Evolutionary conservation across 2,797 vertebrate genomes (phyloP), one percentile per base, ranked within the genome.

Genomic region (Semaprochilodus insignis): DNA sequence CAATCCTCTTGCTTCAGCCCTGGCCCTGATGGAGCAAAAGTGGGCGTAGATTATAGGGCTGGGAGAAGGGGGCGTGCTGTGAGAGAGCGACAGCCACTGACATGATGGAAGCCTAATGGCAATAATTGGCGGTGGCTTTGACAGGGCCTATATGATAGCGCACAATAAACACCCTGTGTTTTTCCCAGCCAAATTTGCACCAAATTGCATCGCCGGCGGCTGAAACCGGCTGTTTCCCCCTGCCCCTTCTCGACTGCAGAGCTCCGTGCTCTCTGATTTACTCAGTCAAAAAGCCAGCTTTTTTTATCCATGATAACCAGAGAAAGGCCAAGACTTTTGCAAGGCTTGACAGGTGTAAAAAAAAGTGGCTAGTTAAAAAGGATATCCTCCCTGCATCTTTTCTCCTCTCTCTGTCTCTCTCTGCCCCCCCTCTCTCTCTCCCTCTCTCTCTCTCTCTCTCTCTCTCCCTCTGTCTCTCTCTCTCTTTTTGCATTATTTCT

Each of bases 101-200:
- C 97, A 97, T 97, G 97, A 98, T 97, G 97, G 96, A 96, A 96
- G 96, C 95, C 96, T 98, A 98, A 99, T 99, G 96, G 97, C 96
- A 96, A 96, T 99, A 99, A 99, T 99, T 99, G 97, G 95, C 88
- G 93, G 94, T 95, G 94, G 96, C 94, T 97, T 97, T 99, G 98
- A 99, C 98, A 99, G 97, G 96, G 90, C 96, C 96, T 96, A 96
- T 97, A 99, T 98, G 97, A 97, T 97, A 88, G 96, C 96, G 94
- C 96, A 95, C 95, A 96, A 95, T 96, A 96, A 96, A 96, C 96
- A 96, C 95, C 88, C 94, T 92, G 95, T 95, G 93, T 96, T 96
- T 96, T 95, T 96, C 92, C 91, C 96, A 96, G 92, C 94, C 94
- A 97, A 96, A 99, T 99, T 97, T 98, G 97, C 97, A 97, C 97